These are phyloP conservation scores for Lepidostoma basale DNA, from an alignment of 1,140 invertebrate species.

Conservation along the genomic window DNA sequence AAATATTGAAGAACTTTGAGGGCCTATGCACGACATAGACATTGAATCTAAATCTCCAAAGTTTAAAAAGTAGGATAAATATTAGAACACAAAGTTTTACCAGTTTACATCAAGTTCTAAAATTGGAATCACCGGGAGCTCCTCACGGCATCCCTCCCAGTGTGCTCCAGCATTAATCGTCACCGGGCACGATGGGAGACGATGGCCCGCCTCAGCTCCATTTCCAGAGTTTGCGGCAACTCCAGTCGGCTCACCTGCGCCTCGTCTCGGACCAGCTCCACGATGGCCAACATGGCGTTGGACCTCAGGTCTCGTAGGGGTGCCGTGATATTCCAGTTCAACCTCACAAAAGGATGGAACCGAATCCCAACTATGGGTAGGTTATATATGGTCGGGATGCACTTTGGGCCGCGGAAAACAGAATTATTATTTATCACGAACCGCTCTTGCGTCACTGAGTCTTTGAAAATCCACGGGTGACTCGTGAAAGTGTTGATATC, in stretches of 20 bases:
- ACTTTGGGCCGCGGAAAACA: constrained; percentile 48
- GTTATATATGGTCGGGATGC: background rate
- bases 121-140: background rate
- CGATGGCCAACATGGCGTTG: constrained; percentile 20
- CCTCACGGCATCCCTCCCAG: background rate
- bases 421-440: constrained; percentile 54
- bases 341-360: constrained; percentile 50
- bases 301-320: constrained; percentile 32
- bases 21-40: no score
- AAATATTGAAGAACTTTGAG: no score
- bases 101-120: no score
- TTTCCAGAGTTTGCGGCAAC: constrained; percentile 20
- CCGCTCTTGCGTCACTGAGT: constrained; percentile 65
- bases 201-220: constrained; percentile 23
- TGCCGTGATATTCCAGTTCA: constrained; percentile 22
- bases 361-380: background rate
- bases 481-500: constrained; percentile 71
- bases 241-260: constrained; percentile 7
- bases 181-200: background rate
- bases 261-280: background rate
- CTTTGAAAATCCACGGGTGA: constrained; percentile 76
- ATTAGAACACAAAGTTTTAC: no score
- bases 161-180: constrained; percentile 17
- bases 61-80: no score
- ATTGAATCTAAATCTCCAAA: no score